These are phyloP conservation scores for Acanthaster planci DNA, from an alignment of 35 echinoderm and acorn worm genomes.

Conservation along the genomic window DNA sequence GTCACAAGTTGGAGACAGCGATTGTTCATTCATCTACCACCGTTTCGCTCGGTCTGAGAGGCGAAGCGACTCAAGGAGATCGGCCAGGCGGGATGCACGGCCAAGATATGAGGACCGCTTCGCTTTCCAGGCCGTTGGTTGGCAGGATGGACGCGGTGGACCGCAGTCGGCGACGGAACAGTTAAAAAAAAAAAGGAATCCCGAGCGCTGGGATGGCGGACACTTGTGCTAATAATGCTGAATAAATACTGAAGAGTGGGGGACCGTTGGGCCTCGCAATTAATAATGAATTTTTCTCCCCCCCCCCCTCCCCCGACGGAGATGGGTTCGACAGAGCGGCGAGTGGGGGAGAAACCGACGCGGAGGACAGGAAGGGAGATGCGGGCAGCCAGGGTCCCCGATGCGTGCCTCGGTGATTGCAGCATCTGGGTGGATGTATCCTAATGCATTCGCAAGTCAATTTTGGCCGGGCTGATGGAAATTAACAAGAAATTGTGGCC, in stretches of 20 bases:
- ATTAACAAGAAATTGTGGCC: no score
- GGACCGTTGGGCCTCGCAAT: constrained; percentile 11
- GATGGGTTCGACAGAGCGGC: no score
- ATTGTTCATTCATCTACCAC: constrained; percentile 1
- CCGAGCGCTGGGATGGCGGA: neutral
- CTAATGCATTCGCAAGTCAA: no score
- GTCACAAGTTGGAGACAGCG: constrained; percentile 10
- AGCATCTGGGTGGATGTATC: no score
- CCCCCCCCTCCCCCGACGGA: no score
- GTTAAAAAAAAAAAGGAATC: neutral
- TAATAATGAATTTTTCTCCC: constrained; percentile 12
- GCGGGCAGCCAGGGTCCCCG: no score
- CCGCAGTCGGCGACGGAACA: neutral
- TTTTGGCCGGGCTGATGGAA: no score
- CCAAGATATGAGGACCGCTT: neutral
- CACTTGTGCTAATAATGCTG: constrained; percentile 33
- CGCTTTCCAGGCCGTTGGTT: neutral
- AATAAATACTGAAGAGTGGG: constrained; percentile 9
- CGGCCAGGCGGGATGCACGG: neutral
- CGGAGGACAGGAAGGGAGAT: no score
- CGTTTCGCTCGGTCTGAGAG: neutral
- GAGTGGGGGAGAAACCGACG: no score
- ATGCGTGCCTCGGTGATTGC: no score
- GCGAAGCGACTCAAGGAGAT: neutral
- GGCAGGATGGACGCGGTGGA: neutral